These are phyloP conservation scores for Epirrhoe alternata DNA, from an alignment of 2,888 invertebrate genomes.

Conservation along the genomic window DNA sequence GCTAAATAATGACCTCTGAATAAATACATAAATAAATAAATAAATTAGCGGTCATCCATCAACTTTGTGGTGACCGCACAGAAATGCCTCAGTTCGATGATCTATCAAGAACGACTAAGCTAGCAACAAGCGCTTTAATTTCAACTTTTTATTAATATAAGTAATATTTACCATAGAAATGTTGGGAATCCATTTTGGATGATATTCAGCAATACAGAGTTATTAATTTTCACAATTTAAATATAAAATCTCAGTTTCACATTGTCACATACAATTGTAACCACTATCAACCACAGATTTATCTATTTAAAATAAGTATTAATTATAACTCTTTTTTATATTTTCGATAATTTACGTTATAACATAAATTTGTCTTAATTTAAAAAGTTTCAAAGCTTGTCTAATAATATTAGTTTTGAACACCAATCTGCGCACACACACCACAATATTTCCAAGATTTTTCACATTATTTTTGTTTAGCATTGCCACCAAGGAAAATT, in stretches of 20 bases:
- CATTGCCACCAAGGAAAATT: not conserved
- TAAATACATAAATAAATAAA: too few species aligned
- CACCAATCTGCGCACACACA: not conserved
- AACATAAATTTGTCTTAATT: conserved; percentile 5
- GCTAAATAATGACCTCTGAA: too few species aligned
- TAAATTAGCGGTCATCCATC: too few species aligned
- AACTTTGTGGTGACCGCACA: too few species aligned
- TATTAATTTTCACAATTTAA: not conserved
- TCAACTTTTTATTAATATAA: not conserved
- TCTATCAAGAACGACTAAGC: too few species aligned
- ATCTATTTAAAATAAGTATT: too few species aligned
- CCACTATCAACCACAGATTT: not conserved
- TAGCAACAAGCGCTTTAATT: too few species aligned
- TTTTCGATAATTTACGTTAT: conserved; percentile 7
- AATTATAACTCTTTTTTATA: too few species aligned
- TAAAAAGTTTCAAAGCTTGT: not conserved
- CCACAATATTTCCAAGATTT: not conserved
- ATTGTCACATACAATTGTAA: conserved; percentile 30
- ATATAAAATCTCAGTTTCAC: conserved; percentile 6
- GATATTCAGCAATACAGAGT: conserved; percentile 11
- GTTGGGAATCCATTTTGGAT: conserved; percentile 29
- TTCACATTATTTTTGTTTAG: not conserved
- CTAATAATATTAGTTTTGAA: not conserved
- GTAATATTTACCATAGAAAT: conserved; percentile 15
- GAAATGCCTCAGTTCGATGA: too few species aligned